These are phyloP conservation scores for Enteromius viviparus DNA, from an alignment of 2,797 vertebrate species.

Conservation along the genomic window DNA sequence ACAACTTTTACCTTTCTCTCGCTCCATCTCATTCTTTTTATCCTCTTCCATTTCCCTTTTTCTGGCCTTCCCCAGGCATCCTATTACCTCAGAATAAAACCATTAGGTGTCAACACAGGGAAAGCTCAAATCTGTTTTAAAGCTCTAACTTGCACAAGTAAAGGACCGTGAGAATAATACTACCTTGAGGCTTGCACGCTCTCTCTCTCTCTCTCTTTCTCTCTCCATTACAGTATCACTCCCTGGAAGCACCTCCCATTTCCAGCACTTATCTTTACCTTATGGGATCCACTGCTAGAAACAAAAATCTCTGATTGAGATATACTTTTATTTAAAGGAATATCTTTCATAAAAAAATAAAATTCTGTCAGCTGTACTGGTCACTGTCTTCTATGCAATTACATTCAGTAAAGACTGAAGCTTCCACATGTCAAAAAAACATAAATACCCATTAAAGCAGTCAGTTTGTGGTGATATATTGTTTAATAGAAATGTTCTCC, in stretches of 20 bases:
- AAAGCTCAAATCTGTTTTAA: slow-evolving; percentile 50
- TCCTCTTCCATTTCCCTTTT: slow-evolving; percentile 3
- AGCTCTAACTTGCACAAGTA: slow-evolving; percentile 23
- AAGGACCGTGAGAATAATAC: slow-evolving; percentile 25
- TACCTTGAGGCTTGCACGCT: neutral
- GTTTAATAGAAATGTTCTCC: neutral
- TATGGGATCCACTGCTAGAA: neutral
- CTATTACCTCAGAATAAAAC: slow-evolving; percentile 51
- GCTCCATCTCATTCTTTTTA: slow-evolving; percentile 21
- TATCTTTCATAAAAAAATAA: neutral
- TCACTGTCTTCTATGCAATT: neutral
- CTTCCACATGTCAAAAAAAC: neutral
- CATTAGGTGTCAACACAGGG: slow-evolving; percentile 42
- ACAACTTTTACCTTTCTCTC: neutral
- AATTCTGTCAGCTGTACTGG: neutral
- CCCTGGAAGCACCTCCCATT: neutral
- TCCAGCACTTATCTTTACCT: neutral
- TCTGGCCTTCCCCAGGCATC: slow-evolving; percentile 19
- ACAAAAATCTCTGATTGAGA: neutral
- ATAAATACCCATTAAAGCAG: neutral
- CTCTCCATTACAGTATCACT: neutral
- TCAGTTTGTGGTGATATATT: neutral
- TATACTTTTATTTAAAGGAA: neutral
- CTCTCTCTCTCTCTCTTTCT: slow-evolving; percentile 7
- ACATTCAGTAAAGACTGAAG: neutral